Conservation (phyloP, 2,888 invertebrate species). For the Argyra leucocephala region DNA sequence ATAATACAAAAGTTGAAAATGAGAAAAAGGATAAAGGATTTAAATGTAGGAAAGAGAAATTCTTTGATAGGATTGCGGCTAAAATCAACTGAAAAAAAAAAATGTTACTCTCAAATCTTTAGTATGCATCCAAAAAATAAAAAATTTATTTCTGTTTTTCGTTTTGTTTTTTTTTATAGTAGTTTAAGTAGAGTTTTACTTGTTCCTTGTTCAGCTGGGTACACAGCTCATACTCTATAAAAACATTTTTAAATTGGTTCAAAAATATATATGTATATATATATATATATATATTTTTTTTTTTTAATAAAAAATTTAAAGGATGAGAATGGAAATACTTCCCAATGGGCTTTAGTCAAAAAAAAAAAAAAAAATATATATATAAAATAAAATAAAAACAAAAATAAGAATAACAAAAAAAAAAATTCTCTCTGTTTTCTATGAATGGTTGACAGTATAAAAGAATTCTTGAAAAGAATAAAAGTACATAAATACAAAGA, state of each 20-base stretch:
- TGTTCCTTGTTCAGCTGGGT: too few relatives aligned
- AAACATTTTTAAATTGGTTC: too few relatives aligned
- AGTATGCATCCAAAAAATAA: too few relatives aligned
- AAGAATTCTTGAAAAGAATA: slow-evolving; percentile 6
- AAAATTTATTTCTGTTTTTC: too few relatives aligned
- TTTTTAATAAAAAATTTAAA: not conserved
- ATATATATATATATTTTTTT: not conserved
- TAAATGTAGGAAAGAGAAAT: not conserved
- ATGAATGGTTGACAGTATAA: slow-evolving; percentile 6
- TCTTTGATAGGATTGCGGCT: not conserved
- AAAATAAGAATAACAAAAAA: not conserved
- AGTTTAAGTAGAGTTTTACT: too few relatives aligned
- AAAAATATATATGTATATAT: not conserved
- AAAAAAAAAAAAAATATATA: not conserved
- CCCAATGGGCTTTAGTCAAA: slow-evolving; percentile 3
- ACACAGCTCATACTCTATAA: too few relatives aligned
- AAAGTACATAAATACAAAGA: slow-evolving; percentile 6
- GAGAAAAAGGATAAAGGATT: not conserved
- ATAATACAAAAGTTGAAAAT: not conserved
- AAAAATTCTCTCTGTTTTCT: not conserved
- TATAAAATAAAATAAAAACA: not conserved
- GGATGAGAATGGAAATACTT: not conserved
- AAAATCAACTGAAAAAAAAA: not conserved
- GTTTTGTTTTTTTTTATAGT: too few relatives aligned
- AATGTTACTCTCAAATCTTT: too few relatives aligned